Percentiles rank a stretch among this genome's conserved stretches.
Conservation (phyloP, 2,888 invertebrate species). For the Limnephilus lunatus region DNA sequence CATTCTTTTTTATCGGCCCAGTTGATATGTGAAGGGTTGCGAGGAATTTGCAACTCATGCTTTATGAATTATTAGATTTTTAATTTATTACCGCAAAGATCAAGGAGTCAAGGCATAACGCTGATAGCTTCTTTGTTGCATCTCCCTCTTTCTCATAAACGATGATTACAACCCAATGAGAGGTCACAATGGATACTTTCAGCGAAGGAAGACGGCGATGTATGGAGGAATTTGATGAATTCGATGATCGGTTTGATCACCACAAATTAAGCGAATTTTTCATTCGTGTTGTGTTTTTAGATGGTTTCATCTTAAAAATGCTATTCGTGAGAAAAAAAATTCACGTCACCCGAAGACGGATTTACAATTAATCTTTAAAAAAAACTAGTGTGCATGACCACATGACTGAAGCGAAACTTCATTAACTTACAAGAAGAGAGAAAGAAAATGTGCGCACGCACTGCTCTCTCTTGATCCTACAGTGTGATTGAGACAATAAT, state of each 20-base stretch:
- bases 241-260: background rate
- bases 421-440: too few relatives aligned
- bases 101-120: background rate
- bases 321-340: too few relatives aligned
- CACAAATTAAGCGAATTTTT: background rate
- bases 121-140: background rate
- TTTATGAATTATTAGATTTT: slow-evolving; percentile 13
- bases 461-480: too few relatives aligned
- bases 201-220: background rate
- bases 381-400: too few relatives aligned
- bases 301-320: too few relatives aligned
- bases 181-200: background rate
- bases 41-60: slow-evolving; percentile 38
- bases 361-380: too few relatives aligned
- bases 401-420: too few relatives aligned
- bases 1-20: slow-evolving; percentile 15
- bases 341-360: too few relatives aligned
- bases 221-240: background rate
- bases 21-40: background rate
- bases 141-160: background rate
- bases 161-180: background rate
- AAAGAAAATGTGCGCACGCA: too few relatives aligned
- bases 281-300: background rate
- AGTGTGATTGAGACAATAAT: too few relatives aligned
- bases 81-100: slow-evolving; percentile 2